These are phyloP conservation scores for Hyla sarda DNA, from an alignment of 2,113 vertebrate genomes.

Conservation along the genomic window DNA sequence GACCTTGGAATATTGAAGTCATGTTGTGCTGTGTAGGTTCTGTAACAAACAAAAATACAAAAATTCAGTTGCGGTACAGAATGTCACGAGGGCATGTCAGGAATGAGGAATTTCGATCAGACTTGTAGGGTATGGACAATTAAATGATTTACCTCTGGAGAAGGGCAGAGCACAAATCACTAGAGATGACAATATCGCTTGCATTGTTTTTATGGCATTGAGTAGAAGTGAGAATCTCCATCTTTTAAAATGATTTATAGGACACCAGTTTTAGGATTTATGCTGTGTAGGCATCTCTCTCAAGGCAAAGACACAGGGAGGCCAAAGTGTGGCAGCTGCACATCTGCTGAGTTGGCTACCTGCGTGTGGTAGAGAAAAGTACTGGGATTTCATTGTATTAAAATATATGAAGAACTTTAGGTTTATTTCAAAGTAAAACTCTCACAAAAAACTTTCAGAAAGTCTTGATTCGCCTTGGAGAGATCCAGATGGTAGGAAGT, in stretches of 20 bases:
- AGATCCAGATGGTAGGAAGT: neutral
- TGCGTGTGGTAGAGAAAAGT: neutral
- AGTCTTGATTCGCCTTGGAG: neutral
- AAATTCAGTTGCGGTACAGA: neutral
- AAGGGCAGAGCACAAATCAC: neutral
- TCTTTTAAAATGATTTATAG: slow-evolving; percentile 20
- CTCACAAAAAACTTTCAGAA: neutral
- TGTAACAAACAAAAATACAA: neutral
- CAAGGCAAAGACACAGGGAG: neutral
- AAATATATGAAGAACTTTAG: neutral
- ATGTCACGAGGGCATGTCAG: neutral
- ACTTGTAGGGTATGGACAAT: neutral
- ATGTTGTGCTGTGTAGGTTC: neutral
- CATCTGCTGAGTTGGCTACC: slow-evolving; percentile 45
- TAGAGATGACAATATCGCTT: neutral
- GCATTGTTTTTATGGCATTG: slow-evolving; percentile 13
- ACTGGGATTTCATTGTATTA: neutral
- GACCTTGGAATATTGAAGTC: neutral
- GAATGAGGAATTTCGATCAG: neutral
- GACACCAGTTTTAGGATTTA: neutral
- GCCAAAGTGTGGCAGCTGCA: slow-evolving; percentile 20
- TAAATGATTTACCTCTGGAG: neutral
- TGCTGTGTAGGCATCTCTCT: neutral
- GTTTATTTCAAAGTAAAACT: neutral
- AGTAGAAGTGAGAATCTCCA: slow-evolving; percentile 5